These are phyloP conservation scores for Stenoptilia bipunctidactyla DNA, from an alignment of 2,888 invertebrate species.

Conservation along the genomic window DNA sequence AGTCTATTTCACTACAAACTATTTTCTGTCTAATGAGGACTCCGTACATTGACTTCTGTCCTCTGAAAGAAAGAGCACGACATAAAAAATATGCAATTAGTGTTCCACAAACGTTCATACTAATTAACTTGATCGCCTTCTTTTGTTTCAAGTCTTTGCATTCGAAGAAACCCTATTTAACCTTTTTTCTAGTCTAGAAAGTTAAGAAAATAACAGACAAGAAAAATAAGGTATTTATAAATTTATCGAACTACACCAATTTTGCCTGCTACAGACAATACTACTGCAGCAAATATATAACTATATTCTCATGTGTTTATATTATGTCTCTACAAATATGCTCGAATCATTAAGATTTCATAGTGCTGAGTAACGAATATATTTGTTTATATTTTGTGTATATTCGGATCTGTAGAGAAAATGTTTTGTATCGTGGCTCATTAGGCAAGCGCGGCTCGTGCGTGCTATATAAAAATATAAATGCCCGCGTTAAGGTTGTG, in stretches of 20 bases:
- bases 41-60: conserved; percentile 34
- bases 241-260: too few species aligned
- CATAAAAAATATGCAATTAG: conserved; percentile 52
- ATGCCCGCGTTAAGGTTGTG: background rate
- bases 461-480: conserved; percentile 21
- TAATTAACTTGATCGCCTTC: conserved; percentile 59
- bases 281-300: too few species aligned
- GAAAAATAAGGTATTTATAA: too few species aligned
- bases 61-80: conserved; percentile 23
- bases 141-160: conserved; percentile 12
- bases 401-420: background rate
- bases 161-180: conserved; percentile 2
- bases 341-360: too few species aligned
- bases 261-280: too few species aligned
- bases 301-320: too few species aligned
- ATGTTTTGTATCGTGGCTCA: conserved; percentile 20
- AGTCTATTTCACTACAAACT: too few species aligned
- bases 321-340: too few species aligned
- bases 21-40: conserved; percentile 28
- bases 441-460: conserved; percentile 34
- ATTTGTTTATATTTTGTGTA: too few species aligned
- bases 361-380: too few species aligned
- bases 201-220: too few species aligned
- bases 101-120: conserved; percentile 49
- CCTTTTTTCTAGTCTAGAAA: too few species aligned